These are phyloP conservation scores for Myotis lucifugus DNA, from an alignment of 2,113 vertebrate genomes.

Conservation along the genomic window DNA sequence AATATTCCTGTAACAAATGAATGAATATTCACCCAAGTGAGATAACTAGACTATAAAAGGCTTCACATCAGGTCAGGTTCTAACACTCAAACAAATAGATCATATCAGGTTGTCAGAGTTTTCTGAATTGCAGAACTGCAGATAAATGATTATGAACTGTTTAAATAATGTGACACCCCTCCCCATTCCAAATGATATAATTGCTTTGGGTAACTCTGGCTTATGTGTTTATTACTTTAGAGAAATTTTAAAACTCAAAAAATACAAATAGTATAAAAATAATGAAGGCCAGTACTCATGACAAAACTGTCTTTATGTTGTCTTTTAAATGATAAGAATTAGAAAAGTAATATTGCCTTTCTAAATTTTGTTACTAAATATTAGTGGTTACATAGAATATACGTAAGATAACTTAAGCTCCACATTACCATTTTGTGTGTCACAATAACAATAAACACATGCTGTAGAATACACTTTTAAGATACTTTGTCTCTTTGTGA, in stretches of 20 bases:
- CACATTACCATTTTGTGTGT: not conserved
- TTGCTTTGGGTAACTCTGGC: not conserved
- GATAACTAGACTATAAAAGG: not conserved
- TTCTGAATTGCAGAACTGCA: constrained; percentile 34
- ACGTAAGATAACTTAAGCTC: not conserved
- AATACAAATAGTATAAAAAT: not conserved
- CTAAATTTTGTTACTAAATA: not conserved
- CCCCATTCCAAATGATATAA: not conserved
- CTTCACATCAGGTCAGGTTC: not conserved
- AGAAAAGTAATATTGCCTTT: not conserved
- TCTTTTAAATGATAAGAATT: not conserved
- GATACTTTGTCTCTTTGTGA: not conserved
- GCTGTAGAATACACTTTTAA: not conserved
- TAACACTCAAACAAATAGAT: not conserved
- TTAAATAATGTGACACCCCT: not conserved
- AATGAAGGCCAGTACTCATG: not conserved
- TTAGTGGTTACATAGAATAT: not conserved
- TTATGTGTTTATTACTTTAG: not conserved
- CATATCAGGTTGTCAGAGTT: not conserved
- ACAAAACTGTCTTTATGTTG: not conserved
- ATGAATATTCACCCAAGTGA: not conserved
- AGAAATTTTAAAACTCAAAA: constrained; percentile 27
- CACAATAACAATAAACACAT: not conserved
- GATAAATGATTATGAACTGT: not conserved
- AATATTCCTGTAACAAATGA: not conserved